Evolutionary conservation across 2,888 invertebrate species (phyloP).

Genomic region (Conistra vaccinii): DNA sequence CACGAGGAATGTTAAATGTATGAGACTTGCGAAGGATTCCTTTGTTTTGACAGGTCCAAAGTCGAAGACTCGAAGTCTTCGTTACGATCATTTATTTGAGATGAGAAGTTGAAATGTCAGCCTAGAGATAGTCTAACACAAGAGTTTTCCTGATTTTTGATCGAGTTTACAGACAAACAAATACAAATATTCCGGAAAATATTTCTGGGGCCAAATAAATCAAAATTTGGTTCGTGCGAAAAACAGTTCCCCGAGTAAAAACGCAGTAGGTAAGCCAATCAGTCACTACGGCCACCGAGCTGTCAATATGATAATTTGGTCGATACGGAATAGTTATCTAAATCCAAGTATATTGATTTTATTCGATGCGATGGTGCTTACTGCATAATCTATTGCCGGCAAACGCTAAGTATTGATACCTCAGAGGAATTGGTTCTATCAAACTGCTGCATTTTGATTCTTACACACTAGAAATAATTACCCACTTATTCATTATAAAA

Average conservation of each 20-base stretch:
- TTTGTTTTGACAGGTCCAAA: constrained; percentile 32
- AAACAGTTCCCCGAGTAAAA: neutral
- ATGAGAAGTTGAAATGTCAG: neutral
- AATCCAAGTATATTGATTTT: constrained; percentile 44
- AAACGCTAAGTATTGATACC: too few species aligned
- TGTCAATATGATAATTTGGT: constrained; percentile 31
- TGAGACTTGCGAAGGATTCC: constrained; percentile 8
- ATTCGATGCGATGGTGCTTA: neutral
- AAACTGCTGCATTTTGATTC: neutral
- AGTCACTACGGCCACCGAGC: neutral
- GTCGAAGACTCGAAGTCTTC: constrained; percentile 8
- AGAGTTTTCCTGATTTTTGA: neutral
- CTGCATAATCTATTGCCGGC: neutral
- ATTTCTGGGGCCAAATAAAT: neutral
- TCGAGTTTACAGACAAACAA: neutral
- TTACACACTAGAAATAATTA: constrained; percentile 1
- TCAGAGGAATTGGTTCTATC: neutral
- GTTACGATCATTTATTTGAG: constrained; percentile 8
- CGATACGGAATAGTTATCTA: constrained; percentile 34
- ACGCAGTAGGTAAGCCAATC: neutral
- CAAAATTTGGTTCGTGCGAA: neutral
- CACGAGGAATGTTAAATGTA: constrained; percentile 28
- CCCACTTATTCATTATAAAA: neutral
- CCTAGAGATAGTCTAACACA: neutral
- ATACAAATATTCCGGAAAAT: neutral